A percentile compares a stretch with the other conserved stretches of the same genome.
Conservation (phyloP, 2,113 vertebrate genomes). For the Toxostoma redivivum region DNA sequence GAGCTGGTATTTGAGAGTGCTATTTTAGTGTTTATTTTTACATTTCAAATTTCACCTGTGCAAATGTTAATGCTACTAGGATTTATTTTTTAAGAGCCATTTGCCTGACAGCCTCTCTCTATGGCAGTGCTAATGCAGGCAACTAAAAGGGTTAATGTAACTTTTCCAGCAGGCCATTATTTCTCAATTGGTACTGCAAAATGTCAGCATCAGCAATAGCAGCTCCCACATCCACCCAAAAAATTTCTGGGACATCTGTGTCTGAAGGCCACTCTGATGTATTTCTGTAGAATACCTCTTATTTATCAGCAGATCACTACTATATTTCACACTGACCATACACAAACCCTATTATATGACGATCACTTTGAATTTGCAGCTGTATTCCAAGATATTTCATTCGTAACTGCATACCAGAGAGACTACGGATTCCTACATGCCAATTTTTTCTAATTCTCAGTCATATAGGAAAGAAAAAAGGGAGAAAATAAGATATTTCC, state of each 20-base stretch:
- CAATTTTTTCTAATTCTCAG: not conserved
- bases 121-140: not conserved
- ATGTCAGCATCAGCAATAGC: not conserved
- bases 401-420: not conserved
- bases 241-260: not conserved
- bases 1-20: not conserved
- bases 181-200: not conserved
- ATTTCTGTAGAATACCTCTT: not conserved
- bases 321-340: not conserved
- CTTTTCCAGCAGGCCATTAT: not conserved
- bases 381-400: not conserved
- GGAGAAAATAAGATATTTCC: not conserved
- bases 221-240: not conserved
- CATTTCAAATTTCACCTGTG: not conserved
- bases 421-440: not conserved
- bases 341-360: not conserved
- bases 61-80: conserved; percentile 5
- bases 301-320: not conserved
- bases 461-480: not conserved
- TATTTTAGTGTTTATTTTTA: not conserved
- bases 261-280: not conserved
- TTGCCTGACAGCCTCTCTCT: not conserved
- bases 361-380: not conserved
- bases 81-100: not conserved
- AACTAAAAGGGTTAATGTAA: not conserved